Evolutionary conservation across 2,888 invertebrate genomes (phyloP).

Genomic region (Uropetala carovei): DNA sequence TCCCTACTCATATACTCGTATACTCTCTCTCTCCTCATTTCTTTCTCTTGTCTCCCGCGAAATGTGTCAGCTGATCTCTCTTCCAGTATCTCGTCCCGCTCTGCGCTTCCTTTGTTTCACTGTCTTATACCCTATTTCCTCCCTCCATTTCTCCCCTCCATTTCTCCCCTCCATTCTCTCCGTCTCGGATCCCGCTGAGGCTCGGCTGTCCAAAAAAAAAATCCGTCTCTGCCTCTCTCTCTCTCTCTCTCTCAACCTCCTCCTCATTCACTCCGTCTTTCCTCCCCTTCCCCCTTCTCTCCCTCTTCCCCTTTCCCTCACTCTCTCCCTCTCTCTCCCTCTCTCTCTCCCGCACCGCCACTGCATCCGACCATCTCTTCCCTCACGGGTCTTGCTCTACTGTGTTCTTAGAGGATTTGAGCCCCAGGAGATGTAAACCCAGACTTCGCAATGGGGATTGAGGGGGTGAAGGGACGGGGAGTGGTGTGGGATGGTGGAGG

Average conservation of each 20-base stretch:
- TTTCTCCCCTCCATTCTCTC: neutral
- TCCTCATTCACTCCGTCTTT: too few relatives aligned
- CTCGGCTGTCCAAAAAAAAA: too few relatives aligned
- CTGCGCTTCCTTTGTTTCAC: neutral
- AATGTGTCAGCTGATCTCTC: conserved; percentile 15
- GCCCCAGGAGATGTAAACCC: neutral
- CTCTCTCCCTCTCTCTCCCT: neutral
- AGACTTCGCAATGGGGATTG: neutral
- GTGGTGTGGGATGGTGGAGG: neutral
- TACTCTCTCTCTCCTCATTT: neutral
- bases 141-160: neutral
- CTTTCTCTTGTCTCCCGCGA: neutral
- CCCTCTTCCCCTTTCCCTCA: neutral
- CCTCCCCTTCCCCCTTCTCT: too few relatives aligned
- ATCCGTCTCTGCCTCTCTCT: too few relatives aligned
- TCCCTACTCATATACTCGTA: too few relatives aligned
- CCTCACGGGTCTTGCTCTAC: neutral
- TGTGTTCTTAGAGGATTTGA: neutral
- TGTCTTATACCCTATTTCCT: neutral
- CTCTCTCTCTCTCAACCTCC: neutral
- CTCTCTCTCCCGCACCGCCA: neutral
- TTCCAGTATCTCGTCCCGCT: neutral
- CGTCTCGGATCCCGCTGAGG: neutral
- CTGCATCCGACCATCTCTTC: neutral
- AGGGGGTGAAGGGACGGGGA: neutral